Evolutionary conservation across 2,888 invertebrate genomes (phyloP).

Genomic region (Zhuqinia jingwanae): DNA sequence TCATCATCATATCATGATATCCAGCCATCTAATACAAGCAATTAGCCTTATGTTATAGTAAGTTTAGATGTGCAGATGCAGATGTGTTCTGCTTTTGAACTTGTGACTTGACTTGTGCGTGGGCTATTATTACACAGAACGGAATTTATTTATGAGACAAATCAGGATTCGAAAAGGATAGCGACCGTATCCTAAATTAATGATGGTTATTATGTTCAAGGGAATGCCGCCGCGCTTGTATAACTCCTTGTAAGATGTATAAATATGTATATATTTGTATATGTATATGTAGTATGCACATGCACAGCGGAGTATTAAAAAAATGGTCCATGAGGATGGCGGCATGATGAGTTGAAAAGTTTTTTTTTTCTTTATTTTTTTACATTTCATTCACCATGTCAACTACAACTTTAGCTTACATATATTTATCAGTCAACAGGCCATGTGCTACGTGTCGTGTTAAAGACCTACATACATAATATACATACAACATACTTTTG

Average conservation of each 20-base stretch:
- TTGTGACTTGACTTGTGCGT: slow-evolving; percentile 57
- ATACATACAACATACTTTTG: neutral
- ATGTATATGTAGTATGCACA: too few species aligned
- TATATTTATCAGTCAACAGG: slow-evolving; percentile 70
- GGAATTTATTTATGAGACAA: slow-evolving; percentile 72
- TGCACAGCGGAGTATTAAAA: slow-evolving; percentile 19
- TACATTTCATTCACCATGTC: slow-evolving; percentile 67
- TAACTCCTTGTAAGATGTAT: slow-evolving; percentile 19
- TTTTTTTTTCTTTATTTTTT: too few species aligned
- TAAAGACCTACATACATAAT: slow-evolving; percentile 42
- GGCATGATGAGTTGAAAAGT: slow-evolving; percentile 57
- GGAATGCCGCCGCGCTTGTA: slow-evolving; percentile 64
- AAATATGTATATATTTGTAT: too few species aligned
- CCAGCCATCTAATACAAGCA: too few species aligned
- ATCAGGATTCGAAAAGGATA: slow-evolving; percentile 69
- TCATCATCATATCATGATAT: too few species aligned
- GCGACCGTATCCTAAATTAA: slow-evolving; percentile 69
- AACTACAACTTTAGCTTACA: slow-evolving; percentile 57
- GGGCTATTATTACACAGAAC: slow-evolving; percentile 63
- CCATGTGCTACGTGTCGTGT: slow-evolving; percentile 69
- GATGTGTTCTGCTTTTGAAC: neutral
- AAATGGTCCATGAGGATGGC: slow-evolving; percentile 43
- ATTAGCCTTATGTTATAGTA: neutral
- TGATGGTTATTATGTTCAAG: slow-evolving; percentile 70
- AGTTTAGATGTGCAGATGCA: neutral